Evolutionary conservation across 30 jellyfish, hydroid and myxozoan genomes (phyloP).

Genomic region (Sanderia malayensis): DNA sequence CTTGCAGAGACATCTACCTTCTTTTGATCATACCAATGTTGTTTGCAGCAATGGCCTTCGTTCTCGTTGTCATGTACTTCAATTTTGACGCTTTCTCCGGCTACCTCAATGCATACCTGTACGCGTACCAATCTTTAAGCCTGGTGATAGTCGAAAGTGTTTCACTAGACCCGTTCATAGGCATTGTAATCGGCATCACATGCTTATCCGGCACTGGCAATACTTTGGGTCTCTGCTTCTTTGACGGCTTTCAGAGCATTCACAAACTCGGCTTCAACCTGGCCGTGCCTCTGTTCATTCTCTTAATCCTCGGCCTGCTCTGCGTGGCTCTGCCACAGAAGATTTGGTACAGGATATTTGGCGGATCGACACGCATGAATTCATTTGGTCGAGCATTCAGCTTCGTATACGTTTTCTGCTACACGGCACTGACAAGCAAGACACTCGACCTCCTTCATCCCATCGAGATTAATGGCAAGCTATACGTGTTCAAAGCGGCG

Average conservation of each 20-base stretch:
- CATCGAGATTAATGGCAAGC: slow-evolving; percentile 40
- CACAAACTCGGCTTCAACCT: slow-evolving; percentile 73
- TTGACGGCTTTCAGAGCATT: slow-evolving; percentile 67
- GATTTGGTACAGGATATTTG: slow-evolving; percentile 47
- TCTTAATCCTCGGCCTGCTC: slow-evolving; percentile 48
- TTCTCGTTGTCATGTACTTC: slow-evolving; percentile 62
- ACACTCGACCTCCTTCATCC: slow-evolving; percentile 71
- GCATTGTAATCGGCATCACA: slow-evolving; percentile 69
- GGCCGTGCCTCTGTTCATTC: slow-evolving; percentile 60
- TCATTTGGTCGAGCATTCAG: slow-evolving; percentile 94
- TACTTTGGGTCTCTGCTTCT: slow-evolving; percentile 78
- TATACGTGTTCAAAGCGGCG: slow-evolving; percentile 61
- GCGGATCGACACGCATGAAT: slow-evolving; percentile 29
- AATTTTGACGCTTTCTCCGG: slow-evolving; percentile 93
- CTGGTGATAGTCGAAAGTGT: slow-evolving; percentile 56
- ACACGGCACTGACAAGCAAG: slow-evolving; percentile 78
- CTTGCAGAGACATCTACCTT: slow-evolving; percentile 39
- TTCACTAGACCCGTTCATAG: slow-evolving; percentile 52
- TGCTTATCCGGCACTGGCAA: slow-evolving; percentile 86
- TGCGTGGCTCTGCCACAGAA: slow-evolving; percentile 61
- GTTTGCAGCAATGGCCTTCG: slow-evolving; percentile 47
- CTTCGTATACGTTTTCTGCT: slow-evolving; percentile 73
- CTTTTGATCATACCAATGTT: slow-evolving; percentile 61
- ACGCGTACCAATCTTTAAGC: slow-evolving; percentile 74
- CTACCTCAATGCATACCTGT: slow-evolving; percentile 76